Base-by-base conservation (phyloP, 2,113 vertebrate species). In the Forbesichthys agassizii region DNA sequence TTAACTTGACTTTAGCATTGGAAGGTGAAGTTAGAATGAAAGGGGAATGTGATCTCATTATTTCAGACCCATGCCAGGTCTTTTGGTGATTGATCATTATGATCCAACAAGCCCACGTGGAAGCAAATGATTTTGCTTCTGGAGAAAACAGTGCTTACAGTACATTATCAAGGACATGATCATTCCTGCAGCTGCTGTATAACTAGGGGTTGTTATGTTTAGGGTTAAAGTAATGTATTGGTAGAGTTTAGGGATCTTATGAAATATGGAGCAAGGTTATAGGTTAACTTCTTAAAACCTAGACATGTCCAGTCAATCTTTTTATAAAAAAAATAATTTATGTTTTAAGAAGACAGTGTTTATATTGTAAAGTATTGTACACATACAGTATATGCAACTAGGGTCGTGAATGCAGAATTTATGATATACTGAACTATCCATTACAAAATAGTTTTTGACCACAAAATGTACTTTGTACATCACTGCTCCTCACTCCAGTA, bases 1-100 rank as follows among this genome's bases (percentile, higher is more conserved):
- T 80, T 77, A 84, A 88, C 73, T 81, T 73, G 69, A 79, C 81
- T 81, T 76, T 75, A 84, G 75, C 48, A 69, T 71, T 78, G 77
- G 70, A 85, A 84, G 66, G 69, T 66, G 81, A 83, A 82, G 78
- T 84, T 75, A 84, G 82, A 81, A 82, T 82, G 77, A 84, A 86
- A 87, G 66, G 80, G 77, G 85, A 87, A 88, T 70, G 12, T 77
- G 81, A 89, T 87, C 88, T 91, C 88, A 88, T 92, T 92, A 93
- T 90, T 86, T 84, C 70, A 83, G 86, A 77, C 73, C 77, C 64
- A 85, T 46, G 71, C 68, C 83, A 71, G 71, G 76, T 85, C 81
- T 57, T 53, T 72, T 81, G 70, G 68, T 83, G 70, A 84, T 78
- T 88, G 81, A 90, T 90, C 85, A 76, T 91, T 90, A 89, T 27